Base-by-base conservation (phyloP, 1,140 invertebrate genomes). In the Tetranychus urticae region DNA sequence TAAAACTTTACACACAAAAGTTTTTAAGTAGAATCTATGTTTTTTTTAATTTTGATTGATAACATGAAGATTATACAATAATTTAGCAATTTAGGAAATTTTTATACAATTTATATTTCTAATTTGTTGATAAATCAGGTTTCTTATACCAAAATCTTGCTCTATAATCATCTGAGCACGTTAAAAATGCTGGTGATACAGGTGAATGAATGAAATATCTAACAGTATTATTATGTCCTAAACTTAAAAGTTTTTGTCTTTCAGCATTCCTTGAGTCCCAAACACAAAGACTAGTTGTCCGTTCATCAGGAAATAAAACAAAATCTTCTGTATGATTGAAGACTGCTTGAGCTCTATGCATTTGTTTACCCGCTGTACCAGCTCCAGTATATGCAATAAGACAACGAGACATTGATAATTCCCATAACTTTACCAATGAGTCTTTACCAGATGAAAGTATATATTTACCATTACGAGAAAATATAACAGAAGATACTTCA, bases 281-380 rank as follows among this genome's bases (percentile, higher is more conserved):
- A n/a, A 88, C 89, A 71, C 94, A 98, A 0, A 99, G 75, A 14
- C 88, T 94, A 0, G 90, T 96, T 0, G 92, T 97, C 3, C 89
- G 91, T 73, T 97, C 93, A 73, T 98, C 94, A 0, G 94, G 93
- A 69, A 96, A 97, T 70, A 99, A 79, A 0, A 97, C 90, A 73
- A 88, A 97, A 73, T 97, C 93, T 75, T 99, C 94, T 0, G 92
- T 97, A 69, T 98, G 94, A 75, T 98, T 98, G 71, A 98, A 97
- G 10, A 90, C 83, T 4, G 91, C 91, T 69, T 92, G 87, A 0
- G 90, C 86, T 69, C 86, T 81, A 69, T 92, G 87, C 65, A 90
- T 85, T 75, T 93, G 88, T 72, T 88, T 88, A 2, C 82, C 81
- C 4, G 87, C 88, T 50, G 56, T 58, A 56, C 89, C 91, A n/a